A percentile compares a stretch with the other conserved stretches of the same genome.
Evolutionary conservation across 1,140 invertebrate species (phyloP).

Genomic region (Rhysida immarginata): DNA sequence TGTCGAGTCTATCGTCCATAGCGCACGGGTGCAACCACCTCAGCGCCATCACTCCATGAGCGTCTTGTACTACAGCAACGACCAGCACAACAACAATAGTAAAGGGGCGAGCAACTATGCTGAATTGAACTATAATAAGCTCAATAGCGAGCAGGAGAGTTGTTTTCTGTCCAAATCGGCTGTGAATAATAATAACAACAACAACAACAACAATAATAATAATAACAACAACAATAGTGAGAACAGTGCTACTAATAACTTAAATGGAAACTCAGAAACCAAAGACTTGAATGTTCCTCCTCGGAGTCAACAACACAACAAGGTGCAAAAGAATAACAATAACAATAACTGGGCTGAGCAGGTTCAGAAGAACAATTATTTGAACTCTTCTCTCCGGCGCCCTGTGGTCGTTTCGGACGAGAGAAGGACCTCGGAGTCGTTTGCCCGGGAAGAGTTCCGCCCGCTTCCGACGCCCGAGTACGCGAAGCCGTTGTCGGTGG

Average conservation of each 20-base stretch:
- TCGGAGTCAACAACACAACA: background rate
- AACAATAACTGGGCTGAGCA: constrained; percentile 9
- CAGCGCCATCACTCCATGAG: constrained; percentile 66
- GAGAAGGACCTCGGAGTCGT: background rate
- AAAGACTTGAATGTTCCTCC: too few relatives aligned
- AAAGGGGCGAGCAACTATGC: background rate
- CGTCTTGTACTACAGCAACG: constrained; percentile 41
- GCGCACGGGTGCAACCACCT: constrained; percentile 58
- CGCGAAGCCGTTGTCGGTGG: constrained; percentile 42
- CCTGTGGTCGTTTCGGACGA: background rate
- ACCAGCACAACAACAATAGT: constrained; percentile 15
- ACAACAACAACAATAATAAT: too few relatives aligned
- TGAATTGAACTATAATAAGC: background rate
- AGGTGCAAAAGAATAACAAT: background rate
- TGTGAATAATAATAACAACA: background rate
- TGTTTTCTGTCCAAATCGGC: background rate
- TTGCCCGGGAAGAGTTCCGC: background rate
- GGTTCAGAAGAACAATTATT: constrained; percentile 7
- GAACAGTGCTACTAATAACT: too few relatives aligned
- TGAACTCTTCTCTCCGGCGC: background rate
- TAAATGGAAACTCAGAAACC: too few relatives aligned
- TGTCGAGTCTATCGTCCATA: constrained; percentile 46
- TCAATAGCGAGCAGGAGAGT: background rate
- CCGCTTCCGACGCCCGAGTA: constrained; percentile 29
- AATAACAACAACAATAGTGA: too few relatives aligned